These are phyloP conservation scores for Pyrgilauda ruficollis DNA, from an alignment of 2,113 vertebrate genomes.

Conservation along the genomic window DNA sequence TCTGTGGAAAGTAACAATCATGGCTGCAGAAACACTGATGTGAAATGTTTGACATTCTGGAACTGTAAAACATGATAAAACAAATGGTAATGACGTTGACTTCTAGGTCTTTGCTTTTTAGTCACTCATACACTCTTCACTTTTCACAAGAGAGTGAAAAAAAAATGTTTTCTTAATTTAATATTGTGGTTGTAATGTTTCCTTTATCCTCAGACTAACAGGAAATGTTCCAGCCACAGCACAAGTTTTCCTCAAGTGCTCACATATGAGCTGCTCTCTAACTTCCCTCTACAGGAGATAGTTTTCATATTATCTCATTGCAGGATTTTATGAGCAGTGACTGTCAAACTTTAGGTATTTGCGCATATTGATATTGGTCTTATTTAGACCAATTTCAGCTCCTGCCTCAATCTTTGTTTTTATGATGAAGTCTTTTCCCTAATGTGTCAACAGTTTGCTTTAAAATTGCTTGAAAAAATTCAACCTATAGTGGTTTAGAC, in stretches of 20 bases:
- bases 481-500: neutral
- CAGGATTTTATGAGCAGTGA: conserved; percentile 20
- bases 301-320: conserved; percentile 35
- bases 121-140: neutral
- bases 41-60: neutral
- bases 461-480: neutral
- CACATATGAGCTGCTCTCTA: neutral
- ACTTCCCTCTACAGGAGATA: neutral
- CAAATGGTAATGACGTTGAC: neutral
- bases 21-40: neutral
- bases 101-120: conserved; percentile 3
- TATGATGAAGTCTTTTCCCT: neutral
- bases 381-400: neutral
- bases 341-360: conserved; percentile 33
- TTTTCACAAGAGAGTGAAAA: neutral
- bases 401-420: neutral
- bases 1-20: neutral
- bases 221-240: neutral
- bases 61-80: neutral
- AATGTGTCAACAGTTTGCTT: conserved; percentile 19
- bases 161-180: neutral
- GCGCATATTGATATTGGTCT: neutral
- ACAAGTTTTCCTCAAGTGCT: conserved; percentile 16
- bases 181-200: conserved; percentile 16
- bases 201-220: neutral